phyloP scores from a whole-genome alignment of 2,888 invertebrate species.

The Eudemis profundana region DNA sequence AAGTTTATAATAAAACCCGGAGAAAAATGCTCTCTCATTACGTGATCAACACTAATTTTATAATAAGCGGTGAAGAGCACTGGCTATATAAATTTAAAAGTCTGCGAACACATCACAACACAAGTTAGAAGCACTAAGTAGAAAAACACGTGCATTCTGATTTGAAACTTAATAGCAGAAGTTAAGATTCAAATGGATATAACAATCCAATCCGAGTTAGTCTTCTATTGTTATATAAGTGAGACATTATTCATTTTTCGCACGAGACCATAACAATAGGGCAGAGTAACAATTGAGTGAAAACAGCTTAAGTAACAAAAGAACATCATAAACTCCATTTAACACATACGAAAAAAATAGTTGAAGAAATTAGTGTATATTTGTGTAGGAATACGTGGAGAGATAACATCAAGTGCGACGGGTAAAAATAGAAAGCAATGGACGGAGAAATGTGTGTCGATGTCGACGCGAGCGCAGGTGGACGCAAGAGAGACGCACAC shows the following conservation, averaged over 20 bases:
- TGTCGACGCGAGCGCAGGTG: slow-evolving; percentile 77
- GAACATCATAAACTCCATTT: slow-evolving; percentile 34
- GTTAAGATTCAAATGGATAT: neutral
- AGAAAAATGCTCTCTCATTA: slow-evolving; percentile 32
- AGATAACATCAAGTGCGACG: slow-evolving; percentile 69
- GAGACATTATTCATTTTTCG: slow-evolving; percentile 37
- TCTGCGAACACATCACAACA: slow-evolving; percentile 17
- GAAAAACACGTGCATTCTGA: neutral
- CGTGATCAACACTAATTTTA: slow-evolving; percentile 28
- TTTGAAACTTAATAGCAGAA: slow-evolving; percentile 4
- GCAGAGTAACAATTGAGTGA: slow-evolving; percentile 37
- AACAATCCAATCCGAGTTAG: neutral
- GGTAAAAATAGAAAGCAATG: slow-evolving; percentile 84
- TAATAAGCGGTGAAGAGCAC: slow-evolving; percentile 25
- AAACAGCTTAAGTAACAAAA: slow-evolving; percentile 39
- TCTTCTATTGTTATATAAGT: slow-evolving; percentile 1
- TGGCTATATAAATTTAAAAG: slow-evolving; percentile 29
- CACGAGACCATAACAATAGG: slow-evolving; percentile 33
- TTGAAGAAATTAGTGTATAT: slow-evolving; percentile 37
- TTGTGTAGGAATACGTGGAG: slow-evolving; percentile 57
- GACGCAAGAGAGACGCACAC: slow-evolving; percentile 65
- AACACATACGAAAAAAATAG: slow-evolving; percentile 32
- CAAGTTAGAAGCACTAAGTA: neutral
- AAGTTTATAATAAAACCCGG: slow-evolving; percentile 30
- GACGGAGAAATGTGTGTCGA: slow-evolving; percentile 81